Percentiles rank a stretch among this genome's conserved stretches.
Evolutionary conservation across 1,140 invertebrate genomes (phyloP).

Genomic region (Triops longicaudatus): DNA sequence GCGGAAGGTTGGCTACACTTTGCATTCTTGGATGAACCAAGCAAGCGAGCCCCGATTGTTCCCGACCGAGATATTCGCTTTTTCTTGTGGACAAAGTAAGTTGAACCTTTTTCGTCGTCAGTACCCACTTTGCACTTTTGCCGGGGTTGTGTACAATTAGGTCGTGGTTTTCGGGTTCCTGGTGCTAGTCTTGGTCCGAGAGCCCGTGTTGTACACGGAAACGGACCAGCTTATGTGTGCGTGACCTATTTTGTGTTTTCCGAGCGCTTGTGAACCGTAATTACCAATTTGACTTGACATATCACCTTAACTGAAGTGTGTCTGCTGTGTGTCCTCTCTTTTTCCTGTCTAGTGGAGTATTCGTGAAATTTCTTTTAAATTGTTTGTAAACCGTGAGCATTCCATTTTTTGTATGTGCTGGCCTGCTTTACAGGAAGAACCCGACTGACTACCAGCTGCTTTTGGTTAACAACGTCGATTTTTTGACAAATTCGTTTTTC

Average conservation of each 20-base stretch:
- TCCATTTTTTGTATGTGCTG: background rate
- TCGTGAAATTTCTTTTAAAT: background rate
- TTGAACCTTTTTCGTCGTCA: background rate
- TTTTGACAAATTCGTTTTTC: background rate
- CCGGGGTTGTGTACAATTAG: slow-evolving; percentile 6
- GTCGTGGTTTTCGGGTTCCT: background rate
- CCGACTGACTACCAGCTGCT: slow-evolving; percentile 17
- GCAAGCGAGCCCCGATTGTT: slow-evolving; percentile 13
- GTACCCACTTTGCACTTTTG: background rate
- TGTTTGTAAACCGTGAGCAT: background rate
- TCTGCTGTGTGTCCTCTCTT: no score
- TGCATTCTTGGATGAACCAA: slow-evolving; percentile 24
- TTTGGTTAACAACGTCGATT: background rate
- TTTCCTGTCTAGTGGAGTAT: no score
- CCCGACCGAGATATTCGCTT: slow-evolving; percentile 26
- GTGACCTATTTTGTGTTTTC: background rate
- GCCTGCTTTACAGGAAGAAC: slow-evolving; percentile 19
- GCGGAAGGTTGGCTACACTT: slow-evolving; percentile 26
- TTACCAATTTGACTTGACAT: slow-evolving; percentile 2
- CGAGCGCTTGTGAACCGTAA: background rate
- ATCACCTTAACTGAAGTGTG: background rate
- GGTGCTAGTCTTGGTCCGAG: background rate
- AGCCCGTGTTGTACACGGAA: slow-evolving; percentile 1
- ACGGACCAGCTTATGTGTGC: no score
- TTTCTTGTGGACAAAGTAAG: slow-evolving; percentile 27